Conservation (phyloP, 2,113 vertebrate species). For the Lycaon pictus region DNA sequence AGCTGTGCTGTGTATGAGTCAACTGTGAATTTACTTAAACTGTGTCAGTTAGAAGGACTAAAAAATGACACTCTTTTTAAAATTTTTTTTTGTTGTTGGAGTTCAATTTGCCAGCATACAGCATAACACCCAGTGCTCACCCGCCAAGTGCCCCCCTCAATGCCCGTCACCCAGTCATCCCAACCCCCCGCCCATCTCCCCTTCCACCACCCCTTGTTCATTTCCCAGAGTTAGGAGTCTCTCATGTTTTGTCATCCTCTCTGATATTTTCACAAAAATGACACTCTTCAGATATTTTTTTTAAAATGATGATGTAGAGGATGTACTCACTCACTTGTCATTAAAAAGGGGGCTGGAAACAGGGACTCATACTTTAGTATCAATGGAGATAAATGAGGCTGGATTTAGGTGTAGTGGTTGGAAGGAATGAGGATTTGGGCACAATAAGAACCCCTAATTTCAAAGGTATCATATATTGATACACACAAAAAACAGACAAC, state of each 20-base stretch:
- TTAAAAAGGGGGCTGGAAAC: background rate
- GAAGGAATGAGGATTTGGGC: background rate
- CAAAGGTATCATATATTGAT: background rate
- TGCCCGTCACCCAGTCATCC: no score
- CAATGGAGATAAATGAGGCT: background rate
- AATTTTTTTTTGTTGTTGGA: no score
- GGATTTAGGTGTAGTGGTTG: background rate
- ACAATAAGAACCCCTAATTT: background rate
- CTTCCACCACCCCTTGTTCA: no score
- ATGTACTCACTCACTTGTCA: background rate
- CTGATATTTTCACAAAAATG: background rate
- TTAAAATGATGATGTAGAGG: background rate
- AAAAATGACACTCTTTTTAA: background rate
- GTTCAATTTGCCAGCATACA: no score
- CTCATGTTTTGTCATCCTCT: no score
- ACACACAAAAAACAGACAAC: background rate
- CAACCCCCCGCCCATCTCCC: no score
- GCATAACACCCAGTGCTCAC: no score
- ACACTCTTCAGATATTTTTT: background rate
- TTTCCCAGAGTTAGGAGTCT: no score
- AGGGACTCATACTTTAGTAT: background rate
- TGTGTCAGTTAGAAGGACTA: background rate
- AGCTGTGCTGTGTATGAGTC: background rate
- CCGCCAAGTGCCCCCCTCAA: no score
- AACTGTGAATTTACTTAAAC: background rate